Percentiles rank a stretch among this genome's conserved stretches.
Evolutionary conservation across 2,797 vertebrate genomes (phyloP).

Genomic region (Manis crassicaudata): DNA sequence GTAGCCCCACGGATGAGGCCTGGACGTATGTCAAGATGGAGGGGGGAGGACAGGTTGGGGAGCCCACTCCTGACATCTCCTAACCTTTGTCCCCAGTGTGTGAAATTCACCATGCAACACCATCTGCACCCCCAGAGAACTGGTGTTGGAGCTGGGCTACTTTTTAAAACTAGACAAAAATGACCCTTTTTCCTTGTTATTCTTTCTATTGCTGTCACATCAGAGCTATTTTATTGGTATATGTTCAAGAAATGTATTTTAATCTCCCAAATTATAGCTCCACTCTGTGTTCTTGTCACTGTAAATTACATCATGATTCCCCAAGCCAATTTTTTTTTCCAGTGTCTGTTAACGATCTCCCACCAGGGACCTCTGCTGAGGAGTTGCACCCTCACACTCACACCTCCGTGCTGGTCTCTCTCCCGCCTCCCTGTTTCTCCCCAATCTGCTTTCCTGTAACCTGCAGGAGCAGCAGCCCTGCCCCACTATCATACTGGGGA

Average conservation of each 20-base stretch:
- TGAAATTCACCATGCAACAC: accelerated
- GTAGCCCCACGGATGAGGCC: accelerated
- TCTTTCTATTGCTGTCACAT: not conserved
- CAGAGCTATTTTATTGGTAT: constrained; percentile 43
- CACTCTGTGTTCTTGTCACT: constrained; percentile 41
- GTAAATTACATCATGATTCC: constrained; percentile 46
- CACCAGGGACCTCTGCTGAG: not conserved
- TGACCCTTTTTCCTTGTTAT: accelerated
- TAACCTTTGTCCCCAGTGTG: accelerated
- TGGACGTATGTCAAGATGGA: accelerated
- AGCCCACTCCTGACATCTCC: accelerated
- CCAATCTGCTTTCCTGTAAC: not conserved
- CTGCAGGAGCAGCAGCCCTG: accelerated
- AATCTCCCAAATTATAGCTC: constrained; percentile 62
- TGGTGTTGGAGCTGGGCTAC: not conserved
- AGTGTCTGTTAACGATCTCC: constrained; percentile 18
- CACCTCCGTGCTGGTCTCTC: not conserved
- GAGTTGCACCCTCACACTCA: accelerated
- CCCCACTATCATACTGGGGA: accelerated
- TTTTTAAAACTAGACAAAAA: not conserved
- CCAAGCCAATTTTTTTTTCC: not conserved
- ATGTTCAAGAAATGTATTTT: constrained; percentile 61
- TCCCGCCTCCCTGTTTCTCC: not conserved
- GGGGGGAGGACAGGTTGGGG: not conserved
- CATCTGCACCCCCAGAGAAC: not conserved